These are phyloP conservation scores for Bombus vancouverensis DNA, from an alignment of 1,140 invertebrate species.

Conservation along the genomic window DNA sequence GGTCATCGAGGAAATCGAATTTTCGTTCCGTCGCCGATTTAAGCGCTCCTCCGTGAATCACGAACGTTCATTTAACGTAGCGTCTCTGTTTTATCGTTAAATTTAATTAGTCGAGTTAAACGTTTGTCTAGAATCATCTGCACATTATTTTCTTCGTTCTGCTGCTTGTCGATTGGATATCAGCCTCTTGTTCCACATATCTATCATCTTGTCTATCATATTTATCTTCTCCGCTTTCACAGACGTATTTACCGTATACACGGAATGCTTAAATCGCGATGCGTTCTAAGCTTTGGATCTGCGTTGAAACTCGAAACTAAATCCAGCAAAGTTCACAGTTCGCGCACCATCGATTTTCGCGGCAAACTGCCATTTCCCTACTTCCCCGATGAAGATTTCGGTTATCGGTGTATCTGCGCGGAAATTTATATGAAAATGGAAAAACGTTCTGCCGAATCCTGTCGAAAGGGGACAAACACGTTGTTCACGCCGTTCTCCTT, in stretches of 20 bases:
- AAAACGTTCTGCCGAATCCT: neutral
- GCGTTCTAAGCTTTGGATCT: neutral
- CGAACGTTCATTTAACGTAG: neutral
- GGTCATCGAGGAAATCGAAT: conserved; percentile 7
- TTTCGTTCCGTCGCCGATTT: neutral
- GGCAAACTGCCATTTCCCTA: neutral
- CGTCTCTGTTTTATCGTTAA: neutral
- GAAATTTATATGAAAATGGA: neutral
- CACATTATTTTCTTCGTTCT: too few species aligned
- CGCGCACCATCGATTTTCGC: neutral
- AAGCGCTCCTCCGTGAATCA: neutral
- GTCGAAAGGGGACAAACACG: neutral
- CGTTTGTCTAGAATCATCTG: too few species aligned
- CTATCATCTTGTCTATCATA: too few species aligned
- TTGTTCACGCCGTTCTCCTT: neutral
- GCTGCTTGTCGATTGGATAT: too few species aligned
- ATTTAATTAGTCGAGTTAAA: neutral
- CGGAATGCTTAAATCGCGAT: neutral
- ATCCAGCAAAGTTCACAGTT: neutral
- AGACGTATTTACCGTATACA: neutral
- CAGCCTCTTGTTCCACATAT: too few species aligned
- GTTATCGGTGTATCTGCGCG: too few species aligned
- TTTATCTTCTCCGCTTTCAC: too few species aligned
- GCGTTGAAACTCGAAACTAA: neutral
- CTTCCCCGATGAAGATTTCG: neutral